Evolutionary conservation across 2,797 vertebrate genomes (phyloP).

Genomic region (Varecia variegata): DNA sequence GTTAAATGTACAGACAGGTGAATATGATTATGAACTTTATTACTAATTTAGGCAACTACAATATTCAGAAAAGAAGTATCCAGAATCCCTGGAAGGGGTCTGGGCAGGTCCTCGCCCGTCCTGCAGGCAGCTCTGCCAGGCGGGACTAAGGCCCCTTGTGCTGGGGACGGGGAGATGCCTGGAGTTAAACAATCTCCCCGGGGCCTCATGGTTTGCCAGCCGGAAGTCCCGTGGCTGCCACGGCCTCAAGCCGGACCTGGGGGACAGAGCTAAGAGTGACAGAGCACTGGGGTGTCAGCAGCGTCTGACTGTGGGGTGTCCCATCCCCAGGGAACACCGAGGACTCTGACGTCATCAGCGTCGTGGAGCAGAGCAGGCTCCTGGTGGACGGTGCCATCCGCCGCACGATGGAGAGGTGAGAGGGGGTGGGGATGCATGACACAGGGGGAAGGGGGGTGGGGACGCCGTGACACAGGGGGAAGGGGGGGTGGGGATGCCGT

Average conservation of each 20-base stretch:
- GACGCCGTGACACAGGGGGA: no score
- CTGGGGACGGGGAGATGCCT: rapidly evolving
- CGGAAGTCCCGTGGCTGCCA: rapidly evolving
- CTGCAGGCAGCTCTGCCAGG: rapidly evolving
- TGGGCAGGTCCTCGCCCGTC: rapidly evolving
- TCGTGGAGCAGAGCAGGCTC: conserved; percentile 81
- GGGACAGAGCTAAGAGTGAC: rapidly evolving
- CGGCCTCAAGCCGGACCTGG: rapidly evolving
- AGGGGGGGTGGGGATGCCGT: no score
- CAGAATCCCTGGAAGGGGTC: no score
- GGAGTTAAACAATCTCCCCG: rapidly evolving
- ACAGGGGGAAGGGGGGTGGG: no score
- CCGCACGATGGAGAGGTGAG: conserved; percentile 83
- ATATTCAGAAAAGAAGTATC: not conserved
- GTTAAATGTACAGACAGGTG: not conserved
- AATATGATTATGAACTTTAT: not conserved
- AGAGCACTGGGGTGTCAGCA: rapidly evolving
- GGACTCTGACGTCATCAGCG: conserved; percentile 63
- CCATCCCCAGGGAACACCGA: conserved; percentile 43
- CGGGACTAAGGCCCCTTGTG: rapidly evolving
- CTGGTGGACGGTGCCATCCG: conserved; percentile 75
- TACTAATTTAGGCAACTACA: no score
- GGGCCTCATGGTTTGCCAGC: rapidly evolving
- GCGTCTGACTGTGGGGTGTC: not conserved
- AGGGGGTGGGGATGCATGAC: no score